These are phyloP conservation scores for Caenorhabditis sinica DNA, from an alignment of 2,888 invertebrate genomes.

Conservation along the genomic window DNA sequence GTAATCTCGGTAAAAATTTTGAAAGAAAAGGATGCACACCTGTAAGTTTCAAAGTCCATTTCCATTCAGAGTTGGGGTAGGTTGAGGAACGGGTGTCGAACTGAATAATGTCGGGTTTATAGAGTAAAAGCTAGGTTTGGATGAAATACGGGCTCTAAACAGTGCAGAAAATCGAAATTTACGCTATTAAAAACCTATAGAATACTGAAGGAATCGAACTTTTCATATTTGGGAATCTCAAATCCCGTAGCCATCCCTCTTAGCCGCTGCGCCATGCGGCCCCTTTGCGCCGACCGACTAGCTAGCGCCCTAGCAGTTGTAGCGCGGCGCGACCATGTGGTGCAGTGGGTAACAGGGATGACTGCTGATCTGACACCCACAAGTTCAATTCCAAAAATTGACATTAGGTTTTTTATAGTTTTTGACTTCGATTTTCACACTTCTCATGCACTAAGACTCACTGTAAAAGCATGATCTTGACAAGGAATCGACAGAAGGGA, in stretches of 20 bases:
- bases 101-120: conserved; percentile 53
- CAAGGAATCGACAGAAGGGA: conserved; percentile 65
- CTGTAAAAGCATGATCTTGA: conserved; percentile 74
- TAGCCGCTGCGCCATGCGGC: not conserved
- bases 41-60: conserved; percentile 84
- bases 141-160: not conserved
- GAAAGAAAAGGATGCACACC: conserved; percentile 11
- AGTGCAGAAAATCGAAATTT: not conserved
- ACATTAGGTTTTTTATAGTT: not conserved
- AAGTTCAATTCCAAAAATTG: not conserved
- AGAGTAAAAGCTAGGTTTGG: not conserved
- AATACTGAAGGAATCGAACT: not conserved
- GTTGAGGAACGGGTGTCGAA: conserved; percentile 84
- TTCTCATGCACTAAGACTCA: not conserved
- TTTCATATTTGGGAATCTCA: not conserved
- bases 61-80: conserved; percentile 84
- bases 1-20: not conserved
- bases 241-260: not conserved
- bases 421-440: not conserved
- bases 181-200: not conserved
- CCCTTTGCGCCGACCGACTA: no score
- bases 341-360: not conserved
- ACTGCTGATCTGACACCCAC: not conserved
- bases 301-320: no score
- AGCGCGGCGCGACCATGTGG: not conserved